Percentiles rank a stretch among this genome's conserved stretches.
phyloP scores from a whole-genome alignment of 2,797 vertebrate genomes.

The Serranus cabrilla region DNA sequence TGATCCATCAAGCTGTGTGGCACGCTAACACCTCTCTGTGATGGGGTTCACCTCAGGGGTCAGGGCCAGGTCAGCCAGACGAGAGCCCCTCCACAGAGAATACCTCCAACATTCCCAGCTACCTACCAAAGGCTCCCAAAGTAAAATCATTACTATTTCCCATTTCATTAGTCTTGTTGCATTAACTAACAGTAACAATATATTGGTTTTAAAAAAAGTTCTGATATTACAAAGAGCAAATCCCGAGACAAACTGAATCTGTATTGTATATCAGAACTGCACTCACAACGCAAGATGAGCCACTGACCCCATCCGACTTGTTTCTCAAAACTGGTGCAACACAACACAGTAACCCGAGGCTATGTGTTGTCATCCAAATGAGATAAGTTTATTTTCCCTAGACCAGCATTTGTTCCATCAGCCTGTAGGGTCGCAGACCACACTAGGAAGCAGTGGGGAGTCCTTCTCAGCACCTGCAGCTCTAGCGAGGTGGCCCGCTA shows the following conservation, averaged over 20 bases:
- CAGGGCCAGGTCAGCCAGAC: slow-evolving; percentile 79
- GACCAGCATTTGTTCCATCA: slow-evolving; percentile 94
- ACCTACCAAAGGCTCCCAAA: slow-evolving; percentile 23
- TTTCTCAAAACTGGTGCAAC: slow-evolving; percentile 87
- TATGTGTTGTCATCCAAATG: slow-evolving; percentile 95
- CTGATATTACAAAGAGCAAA: slow-evolving; percentile 7
- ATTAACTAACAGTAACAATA: slow-evolving; percentile 8
- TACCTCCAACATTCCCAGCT: slow-evolving; percentile 20
- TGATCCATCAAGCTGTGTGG: slow-evolving; percentile 86
- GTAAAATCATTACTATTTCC: slow-evolving; percentile 23
- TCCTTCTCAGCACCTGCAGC: slow-evolving; percentile 90
- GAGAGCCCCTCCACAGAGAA: slow-evolving; percentile 65
- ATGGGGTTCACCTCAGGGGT: slow-evolving; percentile 83
- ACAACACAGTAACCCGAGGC: slow-evolving; percentile 88
- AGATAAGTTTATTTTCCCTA: slow-evolving; percentile 96
- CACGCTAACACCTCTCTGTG: slow-evolving; percentile 84
- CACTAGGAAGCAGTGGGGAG: slow-evolving; percentile 89
- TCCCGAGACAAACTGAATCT: slow-evolving; percentile 16
- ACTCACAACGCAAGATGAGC: slow-evolving; percentile 67
- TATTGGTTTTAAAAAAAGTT: slow-evolving; percentile 16
- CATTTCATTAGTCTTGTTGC: slow-evolving; percentile 9
- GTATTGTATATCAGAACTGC: slow-evolving; percentile 15
- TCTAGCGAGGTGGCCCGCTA: slow-evolving; percentile 86
- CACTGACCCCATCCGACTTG: slow-evolving; percentile 79
- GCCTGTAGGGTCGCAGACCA: slow-evolving; percentile 92